Conservation (phyloP, 2,888 invertebrate genomes). For the Thelaira solivaga region DNA sequence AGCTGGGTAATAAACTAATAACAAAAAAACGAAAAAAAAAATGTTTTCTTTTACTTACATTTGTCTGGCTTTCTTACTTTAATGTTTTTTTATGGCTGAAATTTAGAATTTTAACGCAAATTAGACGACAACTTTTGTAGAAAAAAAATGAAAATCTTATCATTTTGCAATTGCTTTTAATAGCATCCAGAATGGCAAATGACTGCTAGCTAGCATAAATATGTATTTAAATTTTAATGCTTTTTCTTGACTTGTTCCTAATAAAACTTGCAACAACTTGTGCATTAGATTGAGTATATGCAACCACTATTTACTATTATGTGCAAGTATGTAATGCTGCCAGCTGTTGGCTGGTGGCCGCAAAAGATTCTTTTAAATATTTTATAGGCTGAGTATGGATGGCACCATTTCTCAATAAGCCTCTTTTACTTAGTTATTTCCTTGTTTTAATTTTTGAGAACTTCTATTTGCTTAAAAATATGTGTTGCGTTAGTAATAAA, state of each 20-base stretch:
- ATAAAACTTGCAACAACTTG: slow-evolving; percentile 17
- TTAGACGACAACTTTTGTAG: not conserved
- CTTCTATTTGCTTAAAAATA: no score
- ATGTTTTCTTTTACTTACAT: not conserved
- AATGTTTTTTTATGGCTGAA: not conserved
- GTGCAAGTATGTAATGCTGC: not conserved
- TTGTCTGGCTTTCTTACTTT: slow-evolving; percentile 20
- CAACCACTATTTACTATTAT: slow-evolving; percentile 41
- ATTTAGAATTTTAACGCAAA: not conserved
- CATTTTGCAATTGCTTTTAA: slow-evolving; percentile 53
- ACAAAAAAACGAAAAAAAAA: not conserved
- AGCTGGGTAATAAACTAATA: slow-evolving; percentile 20
- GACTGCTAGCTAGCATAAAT: not conserved
- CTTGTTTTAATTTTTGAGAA: no score
- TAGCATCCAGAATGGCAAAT: slow-evolving; percentile 16
- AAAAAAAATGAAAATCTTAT: slow-evolving; percentile 37
- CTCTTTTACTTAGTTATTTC: no score
- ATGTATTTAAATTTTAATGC: slow-evolving; percentile 48
- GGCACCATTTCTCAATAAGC: not conserved
- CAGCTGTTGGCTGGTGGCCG: not conserved
- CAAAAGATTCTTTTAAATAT: no score
- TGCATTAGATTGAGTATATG: slow-evolving; percentile 26
- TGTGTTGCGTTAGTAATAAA: no score
- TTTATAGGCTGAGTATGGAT: not conserved
- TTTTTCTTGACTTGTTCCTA: slow-evolving; percentile 30